phyloP scores from a whole-genome alignment of 2,888 invertebrate species.

The Macrophya alboannulata region DNA sequence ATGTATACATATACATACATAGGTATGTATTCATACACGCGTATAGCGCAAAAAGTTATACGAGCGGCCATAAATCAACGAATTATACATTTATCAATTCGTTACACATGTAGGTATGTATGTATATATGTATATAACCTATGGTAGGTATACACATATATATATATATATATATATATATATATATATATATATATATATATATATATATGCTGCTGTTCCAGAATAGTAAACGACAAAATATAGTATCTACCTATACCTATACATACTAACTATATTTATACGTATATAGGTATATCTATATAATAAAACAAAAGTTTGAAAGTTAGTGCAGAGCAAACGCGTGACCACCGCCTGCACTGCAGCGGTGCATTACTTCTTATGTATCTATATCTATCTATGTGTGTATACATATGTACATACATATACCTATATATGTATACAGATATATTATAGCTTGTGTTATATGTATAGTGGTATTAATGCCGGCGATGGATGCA shows the following conservation, averaged over 20 bases:
- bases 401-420: no score
- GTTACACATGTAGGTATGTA: constrained; percentile 11
- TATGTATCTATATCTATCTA: no score
- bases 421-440: background rate
- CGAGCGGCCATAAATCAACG: constrained; percentile 11
- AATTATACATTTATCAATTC: constrained; percentile 48
- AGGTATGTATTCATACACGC: background rate
- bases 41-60: background rate
- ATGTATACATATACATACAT: background rate
- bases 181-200: background rate
- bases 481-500: constrained; percentile 1
- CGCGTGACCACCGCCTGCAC: background rate
- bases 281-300: background rate
- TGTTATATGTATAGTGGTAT: background rate
- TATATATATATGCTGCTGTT: background rate
- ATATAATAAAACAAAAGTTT: constrained; percentile 4
- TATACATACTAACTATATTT: background rate
- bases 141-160: background rate
- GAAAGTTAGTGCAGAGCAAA: constrained; percentile 1
- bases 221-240: background rate
- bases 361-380: background rate
- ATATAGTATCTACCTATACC: background rate
- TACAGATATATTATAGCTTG: no score
- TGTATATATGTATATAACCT: background rate
- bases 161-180: background rate